A percentile compares a stretch with the other conserved stretches of the same genome.
phyloP scores from a whole-genome alignment of 2,888 invertebrate genomes.

The Harpalus rubripes region DNA sequence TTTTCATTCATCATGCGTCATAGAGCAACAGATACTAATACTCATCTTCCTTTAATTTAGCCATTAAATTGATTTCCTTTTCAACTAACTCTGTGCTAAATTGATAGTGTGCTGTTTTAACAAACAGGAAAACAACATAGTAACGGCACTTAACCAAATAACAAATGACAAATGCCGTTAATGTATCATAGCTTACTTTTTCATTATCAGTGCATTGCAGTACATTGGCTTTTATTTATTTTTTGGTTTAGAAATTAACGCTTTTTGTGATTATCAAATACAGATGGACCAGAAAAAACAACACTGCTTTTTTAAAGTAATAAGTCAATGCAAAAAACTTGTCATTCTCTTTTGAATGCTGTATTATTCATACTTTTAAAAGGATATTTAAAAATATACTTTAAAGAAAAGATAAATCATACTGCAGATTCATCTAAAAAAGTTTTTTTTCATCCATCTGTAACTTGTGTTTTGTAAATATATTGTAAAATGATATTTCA shows the following conservation, averaged over 20 bases:
- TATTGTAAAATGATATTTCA: too few species aligned
- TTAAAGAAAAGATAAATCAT: too few species aligned
- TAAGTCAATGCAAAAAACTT: too few species aligned
- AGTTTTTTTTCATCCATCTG: too few species aligned
- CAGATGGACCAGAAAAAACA: background rate
- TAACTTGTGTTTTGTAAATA: too few species aligned
- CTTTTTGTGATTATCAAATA: background rate
- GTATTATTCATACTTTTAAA: too few species aligned
- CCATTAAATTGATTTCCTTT: slow-evolving; percentile 66
- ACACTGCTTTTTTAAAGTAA: background rate
- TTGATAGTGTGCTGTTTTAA: slow-evolving; percentile 53
- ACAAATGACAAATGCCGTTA: slow-evolving; percentile 49
- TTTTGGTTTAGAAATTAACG: background rate
- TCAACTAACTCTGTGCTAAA: slow-evolving; percentile 58
- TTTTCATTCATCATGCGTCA: slow-evolving; percentile 51
- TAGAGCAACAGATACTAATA: slow-evolving; percentile 49
- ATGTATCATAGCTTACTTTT: slow-evolving; percentile 36
- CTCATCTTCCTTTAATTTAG: slow-evolving; percentile 64
- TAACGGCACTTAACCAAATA: slow-evolving; percentile 39
- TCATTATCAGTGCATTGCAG: slow-evolving; percentile 11
- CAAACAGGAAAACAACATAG: slow-evolving; percentile 37
- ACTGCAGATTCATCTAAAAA: too few species aligned
- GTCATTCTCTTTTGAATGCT: too few species aligned
- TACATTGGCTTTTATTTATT: slow-evolving; percentile 3
- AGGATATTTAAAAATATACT: too few species aligned